Evolutionary conservation across 2,888 invertebrate genomes (phyloP).

Genomic region (Deilephila porcellus): DNA sequence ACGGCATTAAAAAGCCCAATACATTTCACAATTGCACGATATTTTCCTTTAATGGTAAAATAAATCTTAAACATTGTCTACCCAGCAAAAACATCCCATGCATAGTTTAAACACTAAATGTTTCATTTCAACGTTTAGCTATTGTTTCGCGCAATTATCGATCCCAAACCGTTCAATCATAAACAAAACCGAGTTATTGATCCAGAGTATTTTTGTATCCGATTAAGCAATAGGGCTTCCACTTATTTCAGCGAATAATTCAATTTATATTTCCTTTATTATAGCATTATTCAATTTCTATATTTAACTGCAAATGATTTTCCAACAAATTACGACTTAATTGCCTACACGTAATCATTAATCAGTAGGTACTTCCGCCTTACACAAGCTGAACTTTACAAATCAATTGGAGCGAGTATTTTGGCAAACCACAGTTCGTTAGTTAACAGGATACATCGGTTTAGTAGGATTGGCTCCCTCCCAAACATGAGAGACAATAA

Average conservation of each 20-base stretch:
- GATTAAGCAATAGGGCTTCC: not conserved
- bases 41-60: not conserved
- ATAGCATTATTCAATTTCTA: not conserved
- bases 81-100: not conserved
- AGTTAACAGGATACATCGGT: conserved; percentile 35
- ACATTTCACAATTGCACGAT: too few species aligned
- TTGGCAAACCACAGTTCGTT: conserved; percentile 35
- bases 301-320: not conserved
- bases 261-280: not conserved
- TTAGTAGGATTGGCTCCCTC: conserved; percentile 29
- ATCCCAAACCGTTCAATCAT: not conserved
- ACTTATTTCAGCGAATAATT: not conserved
- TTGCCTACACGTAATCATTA: not conserved
- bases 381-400: conserved; percentile 23
- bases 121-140: not conserved
- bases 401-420: conserved; percentile 33
- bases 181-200: not conserved
- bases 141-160: not conserved
- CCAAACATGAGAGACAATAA: not conserved
- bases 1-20: too few species aligned
- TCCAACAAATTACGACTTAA: not conserved
- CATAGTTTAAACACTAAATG: not conserved
- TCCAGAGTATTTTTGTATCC: not conserved
- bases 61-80: not conserved
- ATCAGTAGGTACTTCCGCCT: not conserved